Percentiles rank a stretch among this genome's conserved stretches.
phyloP scores from a whole-genome alignment of 64 coral and sea anemone species.

The Montipora capricornis region DNA sequence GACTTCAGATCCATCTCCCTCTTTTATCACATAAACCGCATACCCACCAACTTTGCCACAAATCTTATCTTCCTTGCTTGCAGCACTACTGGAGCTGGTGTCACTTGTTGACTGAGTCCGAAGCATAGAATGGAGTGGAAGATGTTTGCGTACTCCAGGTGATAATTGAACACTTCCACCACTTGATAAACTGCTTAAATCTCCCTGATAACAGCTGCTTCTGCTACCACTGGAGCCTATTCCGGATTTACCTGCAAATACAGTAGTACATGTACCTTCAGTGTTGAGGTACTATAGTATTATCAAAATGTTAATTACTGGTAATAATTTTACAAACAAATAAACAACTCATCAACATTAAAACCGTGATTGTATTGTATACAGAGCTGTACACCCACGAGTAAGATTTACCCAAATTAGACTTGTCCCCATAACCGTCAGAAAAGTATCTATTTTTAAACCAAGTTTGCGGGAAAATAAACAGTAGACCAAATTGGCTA shows the following conservation, averaged over 20 bases:
- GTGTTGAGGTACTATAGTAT: background rate
- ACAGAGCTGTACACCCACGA: too few relatives aligned
- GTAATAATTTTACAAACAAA: too few relatives aligned
- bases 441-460: too few relatives aligned
- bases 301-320: too few relatives aligned
- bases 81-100: constrained; percentile 63
- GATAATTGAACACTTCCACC: constrained; percentile 38
- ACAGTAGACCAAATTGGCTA: too few relatives aligned
- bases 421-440: too few relatives aligned
- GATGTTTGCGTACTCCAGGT: constrained; percentile 29
- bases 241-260: constrained; percentile 16
- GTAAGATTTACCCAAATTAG: too few relatives aligned
- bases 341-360: too few relatives aligned
- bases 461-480: too few relatives aligned
- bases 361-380: too few relatives aligned
- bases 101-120: constrained; percentile 63
- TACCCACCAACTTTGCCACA: background rate
- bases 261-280: background rate
- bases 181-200: constrained; percentile 53
- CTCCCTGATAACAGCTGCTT: constrained; percentile 70
- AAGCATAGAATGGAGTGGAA: background rate
- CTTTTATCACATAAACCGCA: background rate
- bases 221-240: constrained; percentile 34
- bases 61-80: constrained; percentile 29
- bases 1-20: background rate